A percentile compares a stretch with the other conserved stretches of the same genome.
Conservation (phyloP, 2,797 vertebrate genomes). For the Aphelocoma californica region DNA sequence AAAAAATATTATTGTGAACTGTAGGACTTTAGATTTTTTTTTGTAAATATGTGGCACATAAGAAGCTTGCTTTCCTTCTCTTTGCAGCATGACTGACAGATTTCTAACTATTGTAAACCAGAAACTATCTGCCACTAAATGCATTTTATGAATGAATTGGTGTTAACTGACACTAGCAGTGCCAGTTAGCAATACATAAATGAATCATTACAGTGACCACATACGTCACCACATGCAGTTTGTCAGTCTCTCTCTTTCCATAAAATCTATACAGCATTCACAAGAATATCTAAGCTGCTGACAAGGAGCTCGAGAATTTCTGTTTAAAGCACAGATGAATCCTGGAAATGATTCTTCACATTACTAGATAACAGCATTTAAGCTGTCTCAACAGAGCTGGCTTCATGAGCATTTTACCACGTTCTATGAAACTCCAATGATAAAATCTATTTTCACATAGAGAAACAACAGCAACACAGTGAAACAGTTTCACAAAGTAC, state of each 20-base stretch:
- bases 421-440: neutral
- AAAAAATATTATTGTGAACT: neutral
- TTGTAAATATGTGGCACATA: neutral
- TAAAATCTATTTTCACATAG: neutral
- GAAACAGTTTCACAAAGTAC: neutral
- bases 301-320: neutral
- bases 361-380: neutral
- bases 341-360: neutral
- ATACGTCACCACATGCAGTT: neutral
- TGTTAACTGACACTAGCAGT: neutral
- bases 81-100: neutral
- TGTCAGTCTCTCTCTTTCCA: neutral
- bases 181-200: neutral
- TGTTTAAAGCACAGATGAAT: neutral
- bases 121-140: neutral
- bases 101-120: neutral
- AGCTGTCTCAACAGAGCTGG: neutral
- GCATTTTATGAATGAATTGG: neutral
- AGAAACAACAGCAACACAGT: neutral
- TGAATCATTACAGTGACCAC: neutral
- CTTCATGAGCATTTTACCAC: neutral
- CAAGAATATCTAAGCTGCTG: neutral
- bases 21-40: neutral
- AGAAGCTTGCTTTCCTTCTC: neutral
- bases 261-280: neutral